Base-by-base conservation (phyloP, 2,888 invertebrate genomes). In the Mesopsocus fuscifrons region DNA sequence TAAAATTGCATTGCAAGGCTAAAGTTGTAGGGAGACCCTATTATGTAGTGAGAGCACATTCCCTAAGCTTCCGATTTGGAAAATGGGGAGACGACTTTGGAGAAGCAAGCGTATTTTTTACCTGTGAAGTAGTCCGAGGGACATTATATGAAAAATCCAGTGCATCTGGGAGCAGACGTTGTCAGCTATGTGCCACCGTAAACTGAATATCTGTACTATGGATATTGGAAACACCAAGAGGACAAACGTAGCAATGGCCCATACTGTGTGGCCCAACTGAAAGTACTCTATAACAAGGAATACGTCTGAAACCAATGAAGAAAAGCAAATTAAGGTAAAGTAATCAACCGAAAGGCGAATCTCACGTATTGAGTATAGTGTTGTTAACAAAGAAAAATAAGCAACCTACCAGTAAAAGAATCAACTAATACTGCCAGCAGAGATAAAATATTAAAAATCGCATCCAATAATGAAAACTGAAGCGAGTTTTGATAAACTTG, bases 71-170 rank as follows among this genome's bases (percentile, higher is more conserved):
- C n/a, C n/a, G n/a, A n/a, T n/a, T n/a, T n/a, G n/a, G n/a, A n/a
- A n/a, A n/a, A n/a, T n/a, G n/a, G n/a, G n/a, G n/a, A n/a, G n/a
- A n/a, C n/a, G n/a, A n/a, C n/a, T n/a, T n/a, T n/a, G n/a, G n/a
- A n/a, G n/a, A n/a, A n/a, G n/a, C n/a, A n/a, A n/a, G n/a, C n/a
- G n/a, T n/a, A n/a, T n/a, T n/a, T n/a, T 41, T 50, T 61, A 72
- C 72, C 73, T 69, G 57, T 72, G 67, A 45, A 71, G 53, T 49
- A 71, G 59, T 46, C 72, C 72, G 48, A 69, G 60, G 21, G 71
- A 62, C 49, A 61, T 64, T 41, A 65, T 55, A 55, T 73, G 72
- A 43, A 65, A 63, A 33, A 70, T 57, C 69, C 70, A 71, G 52
- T 67, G 64, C 46, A 62, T 61, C 34, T 60, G 51, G 52, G 57